Percentiles rank a stretch among this genome's conserved stretches.
phyloP scores from a whole-genome alignment of 2,797 vertebrate species.

The Paguma larvata region DNA sequence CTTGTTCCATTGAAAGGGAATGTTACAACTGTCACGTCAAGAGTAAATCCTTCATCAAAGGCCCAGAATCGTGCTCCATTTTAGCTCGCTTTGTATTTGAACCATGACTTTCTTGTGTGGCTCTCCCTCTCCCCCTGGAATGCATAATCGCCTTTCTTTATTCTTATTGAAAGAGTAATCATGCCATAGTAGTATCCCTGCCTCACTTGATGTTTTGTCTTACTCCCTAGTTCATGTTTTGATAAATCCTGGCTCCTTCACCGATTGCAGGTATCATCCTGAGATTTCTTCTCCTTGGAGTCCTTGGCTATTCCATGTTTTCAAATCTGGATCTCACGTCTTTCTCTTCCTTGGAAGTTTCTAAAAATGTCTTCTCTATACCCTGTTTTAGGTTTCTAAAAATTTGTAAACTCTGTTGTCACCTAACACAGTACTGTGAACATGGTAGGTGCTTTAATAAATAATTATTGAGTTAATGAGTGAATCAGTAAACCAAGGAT shows the following conservation, averaged over 20 bases:
- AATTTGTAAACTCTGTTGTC: neutral
- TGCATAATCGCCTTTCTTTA: neutral
- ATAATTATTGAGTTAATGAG: neutral
- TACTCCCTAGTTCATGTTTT: neutral
- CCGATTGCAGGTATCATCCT: neutral
- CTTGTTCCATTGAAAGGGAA: neutral
- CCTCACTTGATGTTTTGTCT: neutral
- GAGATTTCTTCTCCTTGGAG: neutral
- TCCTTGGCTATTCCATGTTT: neutral
- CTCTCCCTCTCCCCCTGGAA: neutral
- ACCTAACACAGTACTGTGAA: neutral
- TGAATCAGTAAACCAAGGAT: neutral
- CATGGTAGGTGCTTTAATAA: neutral
- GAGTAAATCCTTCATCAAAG: neutral
- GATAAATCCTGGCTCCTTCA: neutral
- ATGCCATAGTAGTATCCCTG: neutral
- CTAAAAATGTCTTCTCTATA: neutral
- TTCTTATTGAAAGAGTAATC: neutral
- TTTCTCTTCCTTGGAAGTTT: neutral
- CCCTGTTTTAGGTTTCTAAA: neutral
- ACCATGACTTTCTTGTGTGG: neutral
- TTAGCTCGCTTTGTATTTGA: neutral
- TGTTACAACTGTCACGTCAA: neutral
- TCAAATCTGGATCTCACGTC: neutral
- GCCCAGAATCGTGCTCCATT: neutral